Conservation (phyloP, 2,797 vertebrate species). For the Cyclura pinguis region DNA sequence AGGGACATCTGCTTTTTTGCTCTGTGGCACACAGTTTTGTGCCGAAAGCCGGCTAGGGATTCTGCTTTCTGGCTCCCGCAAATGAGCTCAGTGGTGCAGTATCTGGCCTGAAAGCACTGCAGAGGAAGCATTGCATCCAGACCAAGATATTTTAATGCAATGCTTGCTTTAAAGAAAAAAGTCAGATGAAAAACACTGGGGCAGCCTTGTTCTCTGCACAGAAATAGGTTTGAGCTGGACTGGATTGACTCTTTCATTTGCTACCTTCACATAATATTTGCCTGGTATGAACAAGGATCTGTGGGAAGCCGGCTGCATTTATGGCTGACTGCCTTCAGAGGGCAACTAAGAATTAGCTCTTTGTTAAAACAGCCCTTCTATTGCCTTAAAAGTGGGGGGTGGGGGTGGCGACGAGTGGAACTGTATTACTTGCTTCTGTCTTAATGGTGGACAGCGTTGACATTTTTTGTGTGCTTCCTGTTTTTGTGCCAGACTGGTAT, state of each 20-base stretch:
- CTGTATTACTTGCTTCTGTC: too few relatives aligned
- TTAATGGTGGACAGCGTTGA: not conserved
- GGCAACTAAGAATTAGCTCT: not conserved
- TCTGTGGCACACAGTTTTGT: not conserved
- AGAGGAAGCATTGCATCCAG: slow-evolving; percentile 50
- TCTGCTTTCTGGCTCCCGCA: slow-evolving; percentile 44
- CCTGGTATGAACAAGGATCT: slow-evolving; percentile 15
- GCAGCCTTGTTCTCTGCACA: too few relatives aligned
- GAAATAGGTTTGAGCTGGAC: not conserved
- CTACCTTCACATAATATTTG: not conserved
- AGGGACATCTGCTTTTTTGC: not conserved
- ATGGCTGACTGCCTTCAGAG: rapidly evolving
- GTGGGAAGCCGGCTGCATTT: slow-evolving; percentile 59
- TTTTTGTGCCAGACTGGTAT: not conserved
- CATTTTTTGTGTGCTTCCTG: not conserved
- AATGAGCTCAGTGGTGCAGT: slow-evolving; percentile 72
- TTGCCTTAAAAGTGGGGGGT: not conserved
- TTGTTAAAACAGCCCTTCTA: not conserved
- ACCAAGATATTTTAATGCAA: slow-evolving; percentile 5
- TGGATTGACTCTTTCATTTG: not conserved
- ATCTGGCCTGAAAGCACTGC: slow-evolving; percentile 70
- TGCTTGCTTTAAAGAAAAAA: too few relatives aligned
- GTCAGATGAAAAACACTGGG: not conserved
- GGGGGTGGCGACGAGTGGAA: not conserved
- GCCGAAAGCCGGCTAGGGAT: not conserved